Conservation (phyloP, 2,888 invertebrate genomes). For the Steromphala cineraria region DNA sequence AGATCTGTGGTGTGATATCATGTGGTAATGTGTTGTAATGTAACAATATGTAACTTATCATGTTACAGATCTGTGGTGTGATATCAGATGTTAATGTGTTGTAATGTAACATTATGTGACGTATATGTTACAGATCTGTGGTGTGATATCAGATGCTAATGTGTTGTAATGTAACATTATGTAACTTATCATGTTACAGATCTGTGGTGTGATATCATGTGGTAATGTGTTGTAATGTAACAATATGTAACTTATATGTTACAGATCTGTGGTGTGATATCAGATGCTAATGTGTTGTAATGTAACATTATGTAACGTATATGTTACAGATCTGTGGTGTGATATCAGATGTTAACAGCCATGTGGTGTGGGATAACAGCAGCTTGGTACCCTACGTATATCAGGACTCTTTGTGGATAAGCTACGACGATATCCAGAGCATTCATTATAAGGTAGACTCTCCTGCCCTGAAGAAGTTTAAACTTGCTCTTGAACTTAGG, state of each 20-base stretch:
- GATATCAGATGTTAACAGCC: slow-evolving; percentile 28
- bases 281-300: no score
- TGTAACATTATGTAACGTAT: background rate
- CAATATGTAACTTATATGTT: background rate
- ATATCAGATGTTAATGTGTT: no score
- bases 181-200: slow-evolving; percentile 29
- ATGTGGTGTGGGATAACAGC: slow-evolving; percentile 39
- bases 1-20: slow-evolving; percentile 10
- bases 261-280: background rate
- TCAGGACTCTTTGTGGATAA: slow-evolving; percentile 48
- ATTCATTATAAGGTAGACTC: slow-evolving; percentile 39
- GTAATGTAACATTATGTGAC: background rate
- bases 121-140: background rate
- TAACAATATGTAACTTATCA: no score
- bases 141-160: background rate
- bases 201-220: no score
- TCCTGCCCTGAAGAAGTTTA: no score
- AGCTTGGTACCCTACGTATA: slow-evolving; percentile 49
- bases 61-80: background rate
- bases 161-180: background rate
- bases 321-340: slow-evolving; percentile 32
- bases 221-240: background rate
- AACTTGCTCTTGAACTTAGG: no score
- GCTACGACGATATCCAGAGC: slow-evolving; percentile 48
- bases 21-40: no score